These are phyloP conservation scores for Somateria mollissima DNA, from an alignment of 2,797 vertebrate genomes.

Conservation along the genomic window DNA sequence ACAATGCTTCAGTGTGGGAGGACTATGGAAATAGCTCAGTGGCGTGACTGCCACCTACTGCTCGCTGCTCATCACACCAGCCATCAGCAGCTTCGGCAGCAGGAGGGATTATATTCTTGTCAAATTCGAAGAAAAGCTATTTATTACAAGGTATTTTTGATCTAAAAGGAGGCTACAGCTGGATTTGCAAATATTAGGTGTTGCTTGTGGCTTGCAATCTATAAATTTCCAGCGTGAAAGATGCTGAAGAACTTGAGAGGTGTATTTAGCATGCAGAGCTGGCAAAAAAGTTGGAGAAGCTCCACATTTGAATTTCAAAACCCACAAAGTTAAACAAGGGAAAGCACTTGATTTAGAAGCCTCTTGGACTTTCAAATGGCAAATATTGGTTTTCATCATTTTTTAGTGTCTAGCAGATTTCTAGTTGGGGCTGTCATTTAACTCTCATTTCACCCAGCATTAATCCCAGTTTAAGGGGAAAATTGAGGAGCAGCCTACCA, in stretches of 20 bases:
- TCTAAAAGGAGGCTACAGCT: background rate
- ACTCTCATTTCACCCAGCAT: background rate
- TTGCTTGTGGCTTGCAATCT: background rate
- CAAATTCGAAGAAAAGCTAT: background rate
- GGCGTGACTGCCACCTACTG: conserved; percentile 83
- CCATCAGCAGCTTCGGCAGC: background rate
- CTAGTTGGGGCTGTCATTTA: background rate
- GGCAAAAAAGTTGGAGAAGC: background rate
- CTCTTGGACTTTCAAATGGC: background rate
- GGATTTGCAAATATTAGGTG: background rate
- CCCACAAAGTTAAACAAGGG: background rate
- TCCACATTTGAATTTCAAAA: background rate
- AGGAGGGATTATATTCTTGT: background rate
- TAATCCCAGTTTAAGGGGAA: background rate
- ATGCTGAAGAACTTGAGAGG: background rate
- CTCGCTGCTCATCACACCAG: background rate
- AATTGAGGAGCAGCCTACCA: background rate
- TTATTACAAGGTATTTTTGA: background rate
- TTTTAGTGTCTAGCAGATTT: background rate
- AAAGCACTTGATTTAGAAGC: background rate
- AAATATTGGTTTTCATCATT: background rate
- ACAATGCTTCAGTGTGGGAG: background rate
- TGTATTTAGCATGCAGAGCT: fast-evolving
- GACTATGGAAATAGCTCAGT: conserved; percentile 69
- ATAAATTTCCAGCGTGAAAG: background rate